Conservation (phyloP, 2,797 vertebrate genomes). For the Peromyscus aztecus region DNA sequence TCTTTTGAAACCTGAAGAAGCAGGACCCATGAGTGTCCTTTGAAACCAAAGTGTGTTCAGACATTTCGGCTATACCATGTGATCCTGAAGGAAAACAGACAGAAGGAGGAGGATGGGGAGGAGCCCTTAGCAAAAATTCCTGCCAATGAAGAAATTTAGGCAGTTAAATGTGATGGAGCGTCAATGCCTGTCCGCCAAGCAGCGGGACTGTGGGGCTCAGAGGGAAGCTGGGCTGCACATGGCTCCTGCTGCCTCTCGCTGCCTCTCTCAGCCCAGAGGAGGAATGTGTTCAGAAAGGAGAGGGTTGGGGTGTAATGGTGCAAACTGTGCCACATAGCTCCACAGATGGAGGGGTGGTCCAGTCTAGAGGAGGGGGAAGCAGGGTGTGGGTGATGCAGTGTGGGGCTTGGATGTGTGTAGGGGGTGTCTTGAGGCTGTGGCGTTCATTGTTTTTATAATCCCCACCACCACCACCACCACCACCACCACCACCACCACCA, state of each 20-base stretch:
- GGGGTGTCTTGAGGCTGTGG: no score
- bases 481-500: not conserved
- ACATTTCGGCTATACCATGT: not conserved
- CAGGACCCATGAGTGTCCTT: not conserved
- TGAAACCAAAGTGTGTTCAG: not conserved
- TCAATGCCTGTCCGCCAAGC: not conserved
- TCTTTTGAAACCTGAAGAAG: not conserved
- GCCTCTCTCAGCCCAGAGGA: not conserved
- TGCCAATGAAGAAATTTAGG: not conserved
- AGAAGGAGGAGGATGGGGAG: not conserved
- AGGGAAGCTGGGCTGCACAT: no score
- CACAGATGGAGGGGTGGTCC: not conserved
- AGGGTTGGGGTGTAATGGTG: not conserved
- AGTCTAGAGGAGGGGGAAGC: no score
- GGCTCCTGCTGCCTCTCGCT: not conserved
- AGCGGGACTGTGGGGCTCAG: fast-evolving
- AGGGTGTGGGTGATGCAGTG: not conserved
- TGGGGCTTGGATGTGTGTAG: fast-evolving
- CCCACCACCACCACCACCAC: not conserved
- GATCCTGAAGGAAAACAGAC: not conserved
- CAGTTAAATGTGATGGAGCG: not conserved
- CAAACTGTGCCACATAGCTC: not conserved
- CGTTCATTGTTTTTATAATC: no score
- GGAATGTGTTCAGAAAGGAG: not conserved
- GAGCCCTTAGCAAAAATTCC: not conserved